phyloP scores from a whole-genome alignment of 2,797 vertebrate genomes.

The Crenichthys baileyi region DNA sequence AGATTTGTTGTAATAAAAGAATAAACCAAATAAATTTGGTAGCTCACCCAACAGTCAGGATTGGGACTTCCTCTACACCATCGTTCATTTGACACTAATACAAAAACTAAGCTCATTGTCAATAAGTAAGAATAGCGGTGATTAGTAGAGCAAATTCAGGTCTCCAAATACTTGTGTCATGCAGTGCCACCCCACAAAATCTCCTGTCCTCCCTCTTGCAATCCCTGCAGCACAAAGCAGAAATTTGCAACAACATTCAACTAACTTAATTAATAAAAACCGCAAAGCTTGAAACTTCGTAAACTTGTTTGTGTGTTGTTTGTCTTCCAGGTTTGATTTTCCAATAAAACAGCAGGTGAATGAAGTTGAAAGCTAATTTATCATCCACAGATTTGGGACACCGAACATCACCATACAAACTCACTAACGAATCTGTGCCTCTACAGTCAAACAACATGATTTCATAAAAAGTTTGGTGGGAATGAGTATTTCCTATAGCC shows the following conservation, averaged over 20 bases:
- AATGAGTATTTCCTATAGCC: not conserved
- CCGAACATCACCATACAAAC: not conserved
- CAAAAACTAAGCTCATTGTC: too few relatives aligned
- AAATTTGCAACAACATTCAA: slow-evolving; percentile 10
- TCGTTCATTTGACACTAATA: too few relatives aligned
- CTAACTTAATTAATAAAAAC: not conserved
- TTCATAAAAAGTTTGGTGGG: not conserved
- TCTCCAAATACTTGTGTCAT: too few relatives aligned
- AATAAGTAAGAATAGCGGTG: too few relatives aligned
- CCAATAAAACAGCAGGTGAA: not conserved
- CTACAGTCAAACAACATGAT: not conserved
- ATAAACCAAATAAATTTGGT: too few relatives aligned
- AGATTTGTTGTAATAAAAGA: too few relatives aligned
- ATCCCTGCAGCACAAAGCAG: not conserved
- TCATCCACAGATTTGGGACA: not conserved
- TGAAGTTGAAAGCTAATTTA: slow-evolving; percentile 9
- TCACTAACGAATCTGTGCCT: not conserved
- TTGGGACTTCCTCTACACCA: too few relatives aligned
- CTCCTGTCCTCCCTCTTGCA: too few relatives aligned
- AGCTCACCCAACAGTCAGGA: too few relatives aligned
- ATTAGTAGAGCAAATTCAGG: too few relatives aligned
- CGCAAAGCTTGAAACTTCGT: slow-evolving; percentile 5
- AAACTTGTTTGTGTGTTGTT: not conserved
- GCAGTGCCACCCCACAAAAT: too few relatives aligned
- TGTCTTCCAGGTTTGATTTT: slow-evolving; percentile 7